Percentiles rank a stretch among this genome's conserved stretches.
Conservation (phyloP, 2,888 invertebrate species). For the Ceratothoa steindachneri region DNA sequence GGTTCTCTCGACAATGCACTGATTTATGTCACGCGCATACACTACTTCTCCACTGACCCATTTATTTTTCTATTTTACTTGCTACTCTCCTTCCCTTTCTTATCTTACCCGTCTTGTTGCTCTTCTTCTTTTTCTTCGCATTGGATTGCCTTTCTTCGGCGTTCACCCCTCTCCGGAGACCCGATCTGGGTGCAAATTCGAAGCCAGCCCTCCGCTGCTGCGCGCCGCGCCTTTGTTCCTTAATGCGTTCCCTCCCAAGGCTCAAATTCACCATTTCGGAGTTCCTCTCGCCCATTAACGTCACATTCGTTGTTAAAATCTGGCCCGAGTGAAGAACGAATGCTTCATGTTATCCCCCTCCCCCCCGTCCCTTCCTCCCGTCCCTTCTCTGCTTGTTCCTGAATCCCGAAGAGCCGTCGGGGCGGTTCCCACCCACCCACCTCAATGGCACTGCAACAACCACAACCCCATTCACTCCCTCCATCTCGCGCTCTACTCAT, state of each 20-base stretch:
- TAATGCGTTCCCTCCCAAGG: neutral
- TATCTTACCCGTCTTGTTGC: too few species aligned
- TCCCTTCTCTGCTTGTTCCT: neutral
- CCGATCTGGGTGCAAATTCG: neutral
- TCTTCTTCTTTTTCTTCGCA: neutral
- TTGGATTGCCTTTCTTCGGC: neutral
- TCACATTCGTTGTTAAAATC: neutral
- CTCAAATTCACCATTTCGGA: neutral
- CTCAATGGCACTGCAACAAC: too few species aligned
- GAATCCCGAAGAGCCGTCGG: neutral
- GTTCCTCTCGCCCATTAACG: neutral
- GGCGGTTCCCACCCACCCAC: neutral
- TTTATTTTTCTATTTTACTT: too few species aligned
- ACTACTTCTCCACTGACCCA: too few species aligned
- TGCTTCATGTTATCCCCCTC: neutral
- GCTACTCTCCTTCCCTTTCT: too few species aligned
- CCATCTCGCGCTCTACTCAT: neutral
- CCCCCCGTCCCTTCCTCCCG: neutral
- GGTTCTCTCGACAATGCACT: too few species aligned
- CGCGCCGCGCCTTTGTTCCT: neutral
- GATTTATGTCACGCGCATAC: too few species aligned
- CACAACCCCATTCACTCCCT: neutral
- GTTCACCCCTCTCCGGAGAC: neutral
- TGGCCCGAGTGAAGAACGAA: neutral
- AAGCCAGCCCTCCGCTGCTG: neutral